Conservation (phyloP, 2,888 invertebrate genomes). For the Antheraea yamamai region DNA sequence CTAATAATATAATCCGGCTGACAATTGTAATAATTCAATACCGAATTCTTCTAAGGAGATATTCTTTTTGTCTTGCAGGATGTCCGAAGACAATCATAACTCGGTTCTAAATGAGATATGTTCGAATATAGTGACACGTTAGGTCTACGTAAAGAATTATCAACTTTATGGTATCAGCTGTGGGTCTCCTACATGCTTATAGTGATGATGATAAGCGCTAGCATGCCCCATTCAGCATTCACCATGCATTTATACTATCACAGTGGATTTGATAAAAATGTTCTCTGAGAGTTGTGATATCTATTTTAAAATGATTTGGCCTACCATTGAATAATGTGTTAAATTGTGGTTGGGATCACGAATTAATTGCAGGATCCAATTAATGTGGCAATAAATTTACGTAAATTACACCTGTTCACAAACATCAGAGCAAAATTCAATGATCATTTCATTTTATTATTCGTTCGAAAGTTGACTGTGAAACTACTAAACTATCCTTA, state of each 20-base stretch:
- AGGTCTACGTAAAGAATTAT: too few relatives aligned
- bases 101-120: too few relatives aligned
- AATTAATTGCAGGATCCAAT: slow-evolving; percentile 31
- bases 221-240: too few relatives aligned
- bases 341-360: slow-evolving; percentile 17
- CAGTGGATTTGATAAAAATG: background rate
- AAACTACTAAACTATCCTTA: background rate
- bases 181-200: too few relatives aligned
- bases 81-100: too few relatives aligned
- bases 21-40: too few relatives aligned
- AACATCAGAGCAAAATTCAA: slow-evolving; percentile 16
- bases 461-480: background rate
- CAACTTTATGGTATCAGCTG: too few relatives aligned
- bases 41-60: too few relatives aligned
- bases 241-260: background rate
- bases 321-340: background rate
- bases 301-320: background rate
- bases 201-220: too few relatives aligned
- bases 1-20: too few relatives aligned
- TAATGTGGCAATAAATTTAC: slow-evolving; percentile 33
- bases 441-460: background rate
- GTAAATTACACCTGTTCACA: slow-evolving; percentile 34
- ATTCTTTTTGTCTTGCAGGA: too few relatives aligned
- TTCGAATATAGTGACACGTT: too few relatives aligned
- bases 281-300: background rate